phyloP scores from a whole-genome alignment of 2,113 vertebrate species.

The Eupsittula cactorum region DNA sequence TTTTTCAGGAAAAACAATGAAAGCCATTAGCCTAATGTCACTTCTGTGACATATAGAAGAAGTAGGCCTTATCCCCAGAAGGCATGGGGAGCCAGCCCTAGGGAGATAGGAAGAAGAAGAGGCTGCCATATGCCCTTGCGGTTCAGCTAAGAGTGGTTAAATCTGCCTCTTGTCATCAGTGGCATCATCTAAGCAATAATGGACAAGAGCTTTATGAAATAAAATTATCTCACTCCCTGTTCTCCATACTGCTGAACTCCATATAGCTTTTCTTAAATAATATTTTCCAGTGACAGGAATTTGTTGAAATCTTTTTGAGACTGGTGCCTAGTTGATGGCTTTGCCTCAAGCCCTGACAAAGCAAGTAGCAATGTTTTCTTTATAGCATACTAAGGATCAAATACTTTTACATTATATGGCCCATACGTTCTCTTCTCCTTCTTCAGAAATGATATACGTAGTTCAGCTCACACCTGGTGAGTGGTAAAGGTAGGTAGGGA shows the following conservation, averaged over 20 bases:
- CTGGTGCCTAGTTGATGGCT: neutral
- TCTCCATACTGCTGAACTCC: neutral
- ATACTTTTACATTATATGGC: neutral
- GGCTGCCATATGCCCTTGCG: neutral
- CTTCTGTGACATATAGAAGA: neutral
- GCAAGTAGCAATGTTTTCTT: neutral
- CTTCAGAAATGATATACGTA: neutral
- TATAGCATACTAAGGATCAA: neutral
- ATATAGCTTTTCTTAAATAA: neutral
- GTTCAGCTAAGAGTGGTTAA: neutral
- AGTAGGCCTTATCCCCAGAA: neutral
- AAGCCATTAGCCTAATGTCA: neutral
- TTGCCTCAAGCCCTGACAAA: neutral
- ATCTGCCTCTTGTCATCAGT: neutral
- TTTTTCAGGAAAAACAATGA: slow-evolving; percentile 21
- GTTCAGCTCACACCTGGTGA: neutral
- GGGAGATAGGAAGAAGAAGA: neutral
- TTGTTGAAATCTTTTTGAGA: neutral
- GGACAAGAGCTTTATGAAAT: neutral
- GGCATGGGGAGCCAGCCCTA: neutral
- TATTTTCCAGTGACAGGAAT: neutral
- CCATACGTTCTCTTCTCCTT: neutral
- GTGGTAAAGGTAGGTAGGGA: neutral
- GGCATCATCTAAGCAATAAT: neutral
- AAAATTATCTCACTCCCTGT: neutral